Percentiles rank a stretch among this genome's conserved stretches.
These are phyloP conservation scores for Desmodus rotundus DNA, from an alignment of 2,113 vertebrate species.

Conservation along the genomic window DNA sequence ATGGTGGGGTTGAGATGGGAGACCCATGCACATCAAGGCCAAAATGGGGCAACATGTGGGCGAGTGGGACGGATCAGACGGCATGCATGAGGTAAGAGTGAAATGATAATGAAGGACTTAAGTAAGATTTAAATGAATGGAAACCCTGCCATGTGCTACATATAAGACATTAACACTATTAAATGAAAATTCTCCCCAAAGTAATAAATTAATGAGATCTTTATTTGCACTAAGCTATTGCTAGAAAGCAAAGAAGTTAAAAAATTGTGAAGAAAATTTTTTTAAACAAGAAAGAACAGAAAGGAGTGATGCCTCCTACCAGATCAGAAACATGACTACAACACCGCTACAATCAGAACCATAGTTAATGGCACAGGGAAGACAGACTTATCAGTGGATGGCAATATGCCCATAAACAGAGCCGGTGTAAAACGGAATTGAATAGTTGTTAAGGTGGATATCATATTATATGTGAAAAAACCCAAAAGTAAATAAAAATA, in stretches of 20 bases:
- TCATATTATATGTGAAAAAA: not conserved
- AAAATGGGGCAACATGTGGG: not conserved
- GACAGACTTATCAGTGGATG: not conserved
- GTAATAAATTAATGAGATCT: not conserved
- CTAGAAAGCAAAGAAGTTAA: not conserved
- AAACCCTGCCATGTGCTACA: not conserved
- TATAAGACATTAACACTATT: not conserved
- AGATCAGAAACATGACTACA: not conserved
- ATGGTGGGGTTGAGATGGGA: no score
- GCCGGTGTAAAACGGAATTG: no score
- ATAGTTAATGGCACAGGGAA: not conserved
- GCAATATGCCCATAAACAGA: not conserved
- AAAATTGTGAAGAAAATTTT: not conserved
- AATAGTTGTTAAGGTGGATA: no score
- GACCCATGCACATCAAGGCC: not conserved
- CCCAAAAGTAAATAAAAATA: not conserved
- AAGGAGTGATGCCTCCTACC: not conserved
- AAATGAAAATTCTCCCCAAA: not conserved
- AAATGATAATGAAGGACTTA: not conserved
- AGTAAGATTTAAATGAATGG: not conserved
- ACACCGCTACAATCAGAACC: not conserved
- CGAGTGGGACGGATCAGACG: accelerated
- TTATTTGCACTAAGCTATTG: not conserved
- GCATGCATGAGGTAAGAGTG: not conserved
- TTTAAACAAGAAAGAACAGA: not conserved